Evolutionary conservation across 2,888 invertebrate species (phyloP).

Genomic region (Chloroclystis v-ata): DNA sequence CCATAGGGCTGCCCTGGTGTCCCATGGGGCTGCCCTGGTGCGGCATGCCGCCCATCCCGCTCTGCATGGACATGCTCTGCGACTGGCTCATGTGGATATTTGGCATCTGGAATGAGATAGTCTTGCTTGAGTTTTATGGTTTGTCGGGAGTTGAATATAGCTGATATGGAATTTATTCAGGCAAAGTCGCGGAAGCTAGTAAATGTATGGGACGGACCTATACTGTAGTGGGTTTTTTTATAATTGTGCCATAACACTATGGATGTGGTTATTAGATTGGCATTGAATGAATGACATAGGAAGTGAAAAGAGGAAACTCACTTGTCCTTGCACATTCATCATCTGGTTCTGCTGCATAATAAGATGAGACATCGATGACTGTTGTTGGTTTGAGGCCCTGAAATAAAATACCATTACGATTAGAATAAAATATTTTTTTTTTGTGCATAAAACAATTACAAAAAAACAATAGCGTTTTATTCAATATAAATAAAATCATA

Average conservation of each 20-base stretch:
- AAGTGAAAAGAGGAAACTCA: constrained; percentile 30
- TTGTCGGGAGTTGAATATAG: no score
- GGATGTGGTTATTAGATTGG: no score
- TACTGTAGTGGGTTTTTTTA: no score
- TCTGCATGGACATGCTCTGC: constrained; percentile 80
- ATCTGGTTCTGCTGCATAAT: constrained; percentile 76
- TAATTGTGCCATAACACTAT: no score
- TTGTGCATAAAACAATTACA: no score
- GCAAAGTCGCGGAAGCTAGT: no score
- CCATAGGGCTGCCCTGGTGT: constrained; percentile 34
- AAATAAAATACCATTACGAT: no score
- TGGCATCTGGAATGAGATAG: constrained; percentile 68
- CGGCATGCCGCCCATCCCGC: constrained; percentile 46
- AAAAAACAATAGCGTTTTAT: no score
- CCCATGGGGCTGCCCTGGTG: constrained; percentile 41
- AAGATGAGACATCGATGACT: constrained; percentile 72
- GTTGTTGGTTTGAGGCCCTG: constrained; percentile 68
- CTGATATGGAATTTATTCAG: no score
- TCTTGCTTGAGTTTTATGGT: not conserved
- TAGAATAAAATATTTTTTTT: no score
- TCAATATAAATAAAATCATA: no score
- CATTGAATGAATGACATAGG: not conserved
- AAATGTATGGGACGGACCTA: no score
- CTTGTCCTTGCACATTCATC: constrained; percentile 76
- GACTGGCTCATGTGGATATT: constrained; percentile 85